Percentiles rank a stretch among this genome's conserved stretches.
phyloP scores from a whole-genome alignment of 2,797 vertebrate species.

The Danio kyathit region DNA sequence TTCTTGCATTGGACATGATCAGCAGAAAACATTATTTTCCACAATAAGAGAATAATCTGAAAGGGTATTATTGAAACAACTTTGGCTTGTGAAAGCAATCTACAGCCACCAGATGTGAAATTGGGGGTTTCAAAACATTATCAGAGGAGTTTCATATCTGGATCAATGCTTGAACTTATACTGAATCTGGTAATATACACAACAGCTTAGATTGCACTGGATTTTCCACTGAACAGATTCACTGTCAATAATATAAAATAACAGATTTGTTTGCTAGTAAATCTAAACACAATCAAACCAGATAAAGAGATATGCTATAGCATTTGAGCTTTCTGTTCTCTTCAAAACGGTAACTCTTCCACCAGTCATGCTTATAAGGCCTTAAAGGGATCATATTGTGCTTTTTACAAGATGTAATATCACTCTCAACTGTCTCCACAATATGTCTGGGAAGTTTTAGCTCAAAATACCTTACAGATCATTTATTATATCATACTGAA shows the following conservation, averaged over 20 bases:
- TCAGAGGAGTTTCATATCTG: conserved; percentile 2
- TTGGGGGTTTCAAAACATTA: conserved; percentile 4
- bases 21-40: conserved; percentile 30
- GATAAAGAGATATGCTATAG: neutral
- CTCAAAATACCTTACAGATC: too few relatives aligned
- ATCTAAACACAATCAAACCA: neutral
- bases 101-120: neutral
- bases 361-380: neutral
- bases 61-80: conserved; percentile 44
- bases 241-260: neutral
- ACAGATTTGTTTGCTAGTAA: neutral
- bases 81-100: conserved; percentile 45
- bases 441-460: too few relatives aligned
- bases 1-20: conserved; percentile 48
- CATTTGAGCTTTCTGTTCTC: neutral
- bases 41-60: conserved; percentile 11
- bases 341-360: neutral
- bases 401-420: too few relatives aligned
- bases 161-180: neutral
- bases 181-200: neutral
- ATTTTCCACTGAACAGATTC: neutral
- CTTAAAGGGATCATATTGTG: too few relatives aligned
- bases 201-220: neutral
- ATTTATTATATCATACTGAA: too few relatives aligned
- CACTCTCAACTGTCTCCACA: too few relatives aligned